Conservation (phyloP, 2,113 vertebrate species). For the Addax nasomaculatus region DNA sequence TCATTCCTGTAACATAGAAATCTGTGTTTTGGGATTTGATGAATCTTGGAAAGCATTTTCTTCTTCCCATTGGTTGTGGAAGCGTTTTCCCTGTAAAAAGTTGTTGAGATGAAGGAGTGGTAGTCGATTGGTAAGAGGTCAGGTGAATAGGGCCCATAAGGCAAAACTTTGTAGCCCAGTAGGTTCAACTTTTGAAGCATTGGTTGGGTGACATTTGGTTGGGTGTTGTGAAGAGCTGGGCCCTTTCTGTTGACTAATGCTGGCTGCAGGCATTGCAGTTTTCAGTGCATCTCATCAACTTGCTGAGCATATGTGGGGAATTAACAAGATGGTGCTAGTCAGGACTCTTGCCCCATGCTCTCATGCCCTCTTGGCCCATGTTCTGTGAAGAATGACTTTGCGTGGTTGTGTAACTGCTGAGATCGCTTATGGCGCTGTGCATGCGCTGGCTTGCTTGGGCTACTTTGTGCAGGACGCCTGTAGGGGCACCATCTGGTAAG, state of each 20-base stretch:
- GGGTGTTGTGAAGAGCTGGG: background rate
- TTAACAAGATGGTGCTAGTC: background rate
- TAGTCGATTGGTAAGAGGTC: background rate
- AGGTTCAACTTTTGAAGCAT: background rate
- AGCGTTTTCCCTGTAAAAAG: background rate
- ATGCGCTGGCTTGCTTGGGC: background rate
- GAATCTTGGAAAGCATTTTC: background rate
- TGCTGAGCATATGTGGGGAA: background rate
- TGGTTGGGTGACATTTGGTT: background rate
- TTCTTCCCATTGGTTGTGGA: background rate
- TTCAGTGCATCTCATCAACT: background rate
- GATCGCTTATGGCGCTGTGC: background rate
- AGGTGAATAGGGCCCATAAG: background rate
- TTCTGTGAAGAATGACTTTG: background rate
- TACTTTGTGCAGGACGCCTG: background rate
- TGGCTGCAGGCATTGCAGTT: background rate
- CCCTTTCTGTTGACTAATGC: background rate
- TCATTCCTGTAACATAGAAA: background rate
- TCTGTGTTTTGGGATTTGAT: background rate
- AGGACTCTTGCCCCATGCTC: background rate
- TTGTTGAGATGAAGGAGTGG: background rate
- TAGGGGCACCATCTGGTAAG: background rate
- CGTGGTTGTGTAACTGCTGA: background rate
- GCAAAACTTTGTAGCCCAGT: background rate
- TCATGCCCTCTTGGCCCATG: background rate